Base-by-base conservation (phyloP, 2,888 invertebrate species). In the Lycia hirtaria region DNA sequence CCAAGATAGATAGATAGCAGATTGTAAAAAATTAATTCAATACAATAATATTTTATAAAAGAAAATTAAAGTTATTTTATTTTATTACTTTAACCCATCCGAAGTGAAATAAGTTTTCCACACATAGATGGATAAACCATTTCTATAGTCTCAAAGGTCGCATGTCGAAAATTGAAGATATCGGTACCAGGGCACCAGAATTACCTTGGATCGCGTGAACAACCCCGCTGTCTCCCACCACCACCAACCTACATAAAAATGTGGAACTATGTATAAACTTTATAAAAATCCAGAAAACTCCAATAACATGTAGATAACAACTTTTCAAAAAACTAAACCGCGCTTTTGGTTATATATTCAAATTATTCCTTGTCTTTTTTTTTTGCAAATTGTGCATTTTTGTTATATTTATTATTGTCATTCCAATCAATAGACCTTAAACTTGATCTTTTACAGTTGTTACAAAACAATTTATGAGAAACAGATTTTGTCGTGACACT, bases 101-200 rank as follows among this genome's bases (percentile, higher is more conserved):
- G n/a, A n/a, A n/a, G n/a, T n/a, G n/a, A n/a, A n/a, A n/a, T n/a
- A n/a, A 60, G 32, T 44, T 58, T 41, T 56, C 56, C 49, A 60
- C 60, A 58, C 62, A 56, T 52, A 49, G 50, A 56, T 58, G 56
- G 56, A 52, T 48, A 57, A 47, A 58, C 54, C 58, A 66, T 64
- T 80, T 85, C 83, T 81, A 83, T 80, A 68, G 69, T 71, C 67
- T 64, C 68, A 73, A 78, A 84, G 81, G 83, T 88, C 87, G 88
- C 89, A 88, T 88, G 89, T 81, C 77, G 65, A 76, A 75, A 74
- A 77, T n/a, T 76, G 71, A 72, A 69, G 78, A 75, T 71, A 76
- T 76, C 76, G 78, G 83, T 85, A 67, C 77, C 78, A 78, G 80
- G 84, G 86, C 81, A 78, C 86, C 87, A 82, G 84, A 85, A 80